Evolutionary conservation across 2,888 invertebrate species (phyloP), one percentile per base, ranked within the genome.

Genomic region (Drosophila mimetica): DNA sequence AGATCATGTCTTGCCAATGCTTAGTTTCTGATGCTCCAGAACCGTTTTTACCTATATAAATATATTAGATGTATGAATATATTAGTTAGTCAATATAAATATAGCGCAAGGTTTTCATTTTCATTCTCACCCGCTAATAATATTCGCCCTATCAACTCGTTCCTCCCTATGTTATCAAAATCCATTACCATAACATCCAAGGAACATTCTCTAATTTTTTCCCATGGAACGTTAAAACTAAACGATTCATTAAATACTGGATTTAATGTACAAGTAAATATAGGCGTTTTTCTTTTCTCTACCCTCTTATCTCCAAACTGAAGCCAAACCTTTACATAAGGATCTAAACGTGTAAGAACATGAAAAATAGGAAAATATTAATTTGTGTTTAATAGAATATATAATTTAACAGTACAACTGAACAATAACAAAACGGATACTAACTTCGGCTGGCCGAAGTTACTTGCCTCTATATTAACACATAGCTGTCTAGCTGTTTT

Each of bases 1-100:
- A 97, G 83, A 98, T 97, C 98, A 98, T 98, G 91, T 98, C 98
- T 90, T 98, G 98, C 98, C 98, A 98, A 92, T 98, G 98, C 91
- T 98, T 98, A 36, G 97, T 97, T 92, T 98, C 98, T 59, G 97
- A 95, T 16, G 98, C 98, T 1, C 98, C 98, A 55, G 97, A 98
- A 11, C 97, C 97, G 89, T 97, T 97, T 92, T 97, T 97, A 61
- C 97, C 97, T 97, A 28, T 18, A 5, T 22, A 1, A 48, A 34
- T 32, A 41, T 4, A 34, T 9, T 4, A 2, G 1, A 25, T n/a
- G n/a, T n/a, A n/a, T n/a, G 13, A 22, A 16, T 7, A 13, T 42
- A n/a, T 22, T 22, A 22, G n/a, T 42, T 18, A 22, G 1, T 7
- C 8, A 11, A 2, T 4, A 4, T 4, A n/a, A 5, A 8, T 4